These are phyloP conservation scores for Archips xylosteana DNA, from an alignment of 2,888 invertebrate species.

Conservation along the genomic window DNA sequence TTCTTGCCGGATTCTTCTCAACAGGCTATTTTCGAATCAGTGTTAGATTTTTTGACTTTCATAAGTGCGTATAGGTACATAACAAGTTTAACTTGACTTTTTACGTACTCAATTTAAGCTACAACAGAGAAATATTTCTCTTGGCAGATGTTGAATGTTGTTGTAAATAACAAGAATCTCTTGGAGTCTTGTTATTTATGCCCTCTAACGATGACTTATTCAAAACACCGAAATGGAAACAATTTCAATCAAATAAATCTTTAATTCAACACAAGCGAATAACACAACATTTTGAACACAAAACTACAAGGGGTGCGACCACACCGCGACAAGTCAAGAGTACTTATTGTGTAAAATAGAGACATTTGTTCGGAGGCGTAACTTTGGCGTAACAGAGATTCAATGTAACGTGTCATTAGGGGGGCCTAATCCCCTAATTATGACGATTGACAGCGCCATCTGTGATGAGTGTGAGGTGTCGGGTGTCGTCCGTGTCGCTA, in stretches of 20 bases:
- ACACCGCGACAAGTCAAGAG: conserved; percentile 62
- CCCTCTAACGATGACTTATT: no score
- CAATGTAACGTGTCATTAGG: conserved; percentile 83
- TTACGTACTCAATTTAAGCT: no score
- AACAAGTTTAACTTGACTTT: no score
- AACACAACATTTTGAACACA: conserved; percentile 8
- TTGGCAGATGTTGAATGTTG: no score
- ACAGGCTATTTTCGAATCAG: no score
- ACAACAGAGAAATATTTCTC: no score
- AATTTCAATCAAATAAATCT: not conserved
- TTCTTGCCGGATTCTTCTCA: no score
- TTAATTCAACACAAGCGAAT: not conserved
- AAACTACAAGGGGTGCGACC: not conserved
- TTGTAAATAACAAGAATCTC: no score
- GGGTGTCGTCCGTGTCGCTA: conserved; percentile 64
- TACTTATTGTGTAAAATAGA: conserved; percentile 64
- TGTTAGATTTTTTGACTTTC: no score
- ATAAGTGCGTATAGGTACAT: no score
- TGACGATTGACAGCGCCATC: conserved; percentile 85
- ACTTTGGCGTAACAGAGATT: conserved; percentile 78
- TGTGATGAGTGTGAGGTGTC: conserved; percentile 78
- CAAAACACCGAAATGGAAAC: no score
- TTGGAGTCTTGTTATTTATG: no score
- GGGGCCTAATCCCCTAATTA: conserved; percentile 83
- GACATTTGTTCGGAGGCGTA: conserved; percentile 82